phyloP scores from a whole-genome alignment of 2,888 invertebrate genomes.

The Dicyrtoma fusca region DNA sequence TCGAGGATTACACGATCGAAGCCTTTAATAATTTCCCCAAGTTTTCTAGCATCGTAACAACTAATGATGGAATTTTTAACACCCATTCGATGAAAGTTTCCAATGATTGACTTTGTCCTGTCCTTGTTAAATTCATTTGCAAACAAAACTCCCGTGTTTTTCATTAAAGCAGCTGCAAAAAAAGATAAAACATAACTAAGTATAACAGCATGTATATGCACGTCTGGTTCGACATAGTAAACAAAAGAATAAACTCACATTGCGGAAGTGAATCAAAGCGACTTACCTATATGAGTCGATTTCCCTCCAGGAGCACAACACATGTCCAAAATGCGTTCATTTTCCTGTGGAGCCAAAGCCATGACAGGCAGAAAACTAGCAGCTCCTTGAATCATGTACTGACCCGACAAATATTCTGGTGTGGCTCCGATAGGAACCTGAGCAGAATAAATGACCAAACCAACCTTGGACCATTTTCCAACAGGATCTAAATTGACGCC shows the following conservation, averaged over 20 bases:
- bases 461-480: conserved; percentile 98
- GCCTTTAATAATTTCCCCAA: conserved; percentile 76
- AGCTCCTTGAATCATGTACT: conserved; percentile 90
- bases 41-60: conserved; percentile 85
- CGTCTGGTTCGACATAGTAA: conserved; percentile 15
- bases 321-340: conserved; percentile 94
- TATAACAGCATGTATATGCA: no score
- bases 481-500: conserved; percentile 98
- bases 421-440: conserved; percentile 98
- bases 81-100: conserved; percentile 95
- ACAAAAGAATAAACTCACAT: no score
- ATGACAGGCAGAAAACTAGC: conserved; percentile 97
- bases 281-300: conserved; percentile 84
- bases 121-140: conserved; percentile 94
- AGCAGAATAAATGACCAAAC: conserved; percentile 92
- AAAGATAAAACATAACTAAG: conserved; percentile 34
- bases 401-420: conserved; percentile 97
- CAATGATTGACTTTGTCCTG: conserved; percentile 86
- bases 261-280: no score
- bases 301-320: conserved; percentile 99
- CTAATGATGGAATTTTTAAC: conserved; percentile 91
- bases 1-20: conserved; percentile 96
- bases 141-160: conserved; percentile 93
- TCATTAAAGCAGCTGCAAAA: conserved; percentile 84
- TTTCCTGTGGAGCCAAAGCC: conserved; percentile 95